Percentiles rank a stretch among this genome's conserved stretches.
phyloP scores from a whole-genome alignment of 2,888 invertebrate species.

The Yponomeuta evonymella region DNA sequence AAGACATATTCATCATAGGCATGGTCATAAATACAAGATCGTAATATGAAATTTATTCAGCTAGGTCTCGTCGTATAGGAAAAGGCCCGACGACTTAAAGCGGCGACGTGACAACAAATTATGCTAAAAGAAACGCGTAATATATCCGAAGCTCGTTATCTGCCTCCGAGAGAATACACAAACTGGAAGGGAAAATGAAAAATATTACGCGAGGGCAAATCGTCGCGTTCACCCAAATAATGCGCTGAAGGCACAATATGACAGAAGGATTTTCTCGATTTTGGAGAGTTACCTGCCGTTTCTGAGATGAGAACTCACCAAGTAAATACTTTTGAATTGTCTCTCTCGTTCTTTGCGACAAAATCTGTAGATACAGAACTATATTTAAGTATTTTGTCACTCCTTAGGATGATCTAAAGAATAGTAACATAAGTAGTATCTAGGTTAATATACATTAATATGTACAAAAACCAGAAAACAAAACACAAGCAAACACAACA shows the following conservation, averaged over 20 bases:
- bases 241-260: background rate
- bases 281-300: background rate
- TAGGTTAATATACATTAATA: too few species aligned
- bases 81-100: background rate
- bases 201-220: slow-evolving; percentile 19
- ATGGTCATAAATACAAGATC: too few species aligned
- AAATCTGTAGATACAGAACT: too few species aligned
- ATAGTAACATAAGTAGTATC: too few species aligned
- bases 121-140: slow-evolving; percentile 41
- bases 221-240: background rate
- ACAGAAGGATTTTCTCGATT: background rate
- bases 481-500: too few species aligned
- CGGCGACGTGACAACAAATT: slow-evolving; percentile 37
- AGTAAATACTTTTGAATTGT: too few species aligned
- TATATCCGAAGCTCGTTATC: slow-evolving; percentile 43
- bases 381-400: too few species aligned
- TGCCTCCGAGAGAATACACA: slow-evolving; percentile 8
- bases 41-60: background rate
- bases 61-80: background rate
- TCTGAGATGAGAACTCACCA: background rate
- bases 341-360: too few species aligned
- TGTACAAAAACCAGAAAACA: too few species aligned
- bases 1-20: too few species aligned
- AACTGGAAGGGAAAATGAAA: slow-evolving; percentile 14
- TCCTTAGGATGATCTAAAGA: too few species aligned